A percentile compares a stretch with the other conserved stretches of the same genome.
Evolutionary conservation across 1,140 invertebrate genomes (phyloP).

Genomic region (Catajapyx aquilonaris): DNA sequence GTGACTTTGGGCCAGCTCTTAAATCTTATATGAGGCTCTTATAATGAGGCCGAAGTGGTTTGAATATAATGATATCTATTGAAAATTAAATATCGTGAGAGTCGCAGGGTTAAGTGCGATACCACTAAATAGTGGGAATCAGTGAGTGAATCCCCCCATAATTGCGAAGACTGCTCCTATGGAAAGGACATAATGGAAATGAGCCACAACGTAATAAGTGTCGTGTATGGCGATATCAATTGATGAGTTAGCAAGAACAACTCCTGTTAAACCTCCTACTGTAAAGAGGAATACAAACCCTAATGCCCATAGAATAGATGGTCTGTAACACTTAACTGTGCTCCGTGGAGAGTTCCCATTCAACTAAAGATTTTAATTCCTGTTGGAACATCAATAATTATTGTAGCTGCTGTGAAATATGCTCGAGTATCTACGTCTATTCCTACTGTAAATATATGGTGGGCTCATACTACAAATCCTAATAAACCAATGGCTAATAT

Average conservation of each 20-base stretch:
- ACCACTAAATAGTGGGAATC: slow-evolving; percentile 39
- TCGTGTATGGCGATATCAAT: slow-evolving; percentile 48
- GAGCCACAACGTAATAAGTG: slow-evolving; percentile 52
- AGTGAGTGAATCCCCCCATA: slow-evolving; percentile 39
- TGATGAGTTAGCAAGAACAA: slow-evolving; percentile 43
- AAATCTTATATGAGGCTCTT: too few species aligned
- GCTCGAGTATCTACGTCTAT: slow-evolving; percentile 47
- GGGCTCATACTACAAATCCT: slow-evolving; percentile 44
- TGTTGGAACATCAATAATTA: slow-evolving; percentile 45
- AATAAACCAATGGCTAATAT: slow-evolving; percentile 23
- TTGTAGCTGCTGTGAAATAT: slow-evolving; percentile 48
- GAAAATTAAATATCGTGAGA: too few species aligned
- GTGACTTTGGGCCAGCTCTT: too few species aligned
- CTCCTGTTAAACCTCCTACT: slow-evolving; percentile 35
- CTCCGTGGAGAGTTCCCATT: slow-evolving; percentile 30
- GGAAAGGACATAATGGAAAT: slow-evolving; percentile 47
- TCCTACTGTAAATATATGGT: slow-evolving; percentile 50
- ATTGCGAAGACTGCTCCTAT: slow-evolving; percentile 47
- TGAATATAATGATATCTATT: too few species aligned
- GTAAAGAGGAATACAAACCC: slow-evolving; percentile 52
- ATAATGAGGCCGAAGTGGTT: too few species aligned
- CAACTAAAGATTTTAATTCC: slow-evolving; percentile 45
- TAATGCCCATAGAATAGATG: slow-evolving; percentile 34
- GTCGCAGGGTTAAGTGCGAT: slow-evolving; percentile 28
- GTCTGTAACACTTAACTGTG: slow-evolving; percentile 27